Evolutionary conservation across 2,797 vertebrate species (phyloP).

Genomic region (Typhlichthys subterraneus): DNA sequence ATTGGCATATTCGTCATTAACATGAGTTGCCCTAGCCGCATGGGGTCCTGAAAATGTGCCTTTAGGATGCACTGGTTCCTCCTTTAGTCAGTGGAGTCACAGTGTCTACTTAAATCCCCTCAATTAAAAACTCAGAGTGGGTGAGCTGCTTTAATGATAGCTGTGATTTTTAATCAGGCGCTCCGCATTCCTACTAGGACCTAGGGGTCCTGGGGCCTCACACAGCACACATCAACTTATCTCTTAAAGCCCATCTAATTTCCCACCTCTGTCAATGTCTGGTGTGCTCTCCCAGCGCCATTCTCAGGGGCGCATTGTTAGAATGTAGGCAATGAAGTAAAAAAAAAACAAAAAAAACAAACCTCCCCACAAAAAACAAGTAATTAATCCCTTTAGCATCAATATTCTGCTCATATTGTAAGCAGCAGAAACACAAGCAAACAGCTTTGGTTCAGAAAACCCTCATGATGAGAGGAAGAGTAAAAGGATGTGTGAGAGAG

Average conservation of each 20-base stretch:
- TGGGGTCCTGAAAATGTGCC: conserved; percentile 36
- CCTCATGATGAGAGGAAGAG: conserved; percentile 46
- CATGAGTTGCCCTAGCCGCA: conserved; percentile 51
- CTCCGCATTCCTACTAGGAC: conserved; percentile 69
- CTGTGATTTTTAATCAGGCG: conserved; percentile 78
- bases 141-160: conserved; percentile 70
- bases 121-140: conserved; percentile 66
- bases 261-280: conserved; percentile 77
- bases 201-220: conserved; percentile 72
- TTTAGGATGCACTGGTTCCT: conserved; percentile 36
- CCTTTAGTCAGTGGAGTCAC: conserved; percentile 66
- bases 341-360: conserved; percentile 8
- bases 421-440: conserved; percentile 40
- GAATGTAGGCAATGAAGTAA: conserved; percentile 52
- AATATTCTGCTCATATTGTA: conserved; percentile 71
- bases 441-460: conserved; percentile 53
- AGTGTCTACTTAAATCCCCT: conserved; percentile 60
- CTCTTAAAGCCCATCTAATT: conserved; percentile 79
- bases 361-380: conserved; percentile 44
- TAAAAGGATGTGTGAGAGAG: conserved; percentile 49
- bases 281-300: conserved; percentile 40
- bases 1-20: conserved; percentile 64
- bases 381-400: conserved; percentile 81
- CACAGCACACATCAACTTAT: conserved; percentile 75
- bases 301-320: conserved; percentile 51